Evolutionary conservation across 2,888 invertebrate genomes (phyloP).

Genomic region (Notocelia uddmanniana): DNA sequence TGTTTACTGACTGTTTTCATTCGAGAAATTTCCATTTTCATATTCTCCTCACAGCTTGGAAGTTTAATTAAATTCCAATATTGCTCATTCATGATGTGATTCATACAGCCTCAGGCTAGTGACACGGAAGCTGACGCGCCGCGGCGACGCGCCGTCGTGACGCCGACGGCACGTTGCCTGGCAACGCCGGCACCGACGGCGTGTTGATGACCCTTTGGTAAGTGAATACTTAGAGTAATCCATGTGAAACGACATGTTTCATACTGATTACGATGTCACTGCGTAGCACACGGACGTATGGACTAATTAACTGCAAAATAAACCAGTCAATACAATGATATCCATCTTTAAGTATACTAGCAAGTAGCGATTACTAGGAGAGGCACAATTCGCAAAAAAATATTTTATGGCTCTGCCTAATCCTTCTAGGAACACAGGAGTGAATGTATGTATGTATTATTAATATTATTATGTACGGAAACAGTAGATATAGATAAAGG

Average conservation of each 20-base stretch:
- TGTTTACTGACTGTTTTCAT: not conserved
- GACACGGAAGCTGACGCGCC: constrained; percentile 45
- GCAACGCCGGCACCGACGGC: constrained; percentile 42
- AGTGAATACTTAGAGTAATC: not conserved
- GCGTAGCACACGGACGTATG: not conserved
- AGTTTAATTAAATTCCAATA: constrained; percentile 29
- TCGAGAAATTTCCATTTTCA: not conserved
- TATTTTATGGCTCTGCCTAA: too few relatives aligned
- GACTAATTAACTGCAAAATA: too few relatives aligned
- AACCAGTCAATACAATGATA: too few relatives aligned
- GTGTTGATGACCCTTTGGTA: constrained; percentile 46
- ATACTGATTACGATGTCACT: not conserved
- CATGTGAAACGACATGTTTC: not conserved
- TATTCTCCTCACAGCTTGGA: constrained; percentile 3
- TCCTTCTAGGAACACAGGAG: too few relatives aligned
- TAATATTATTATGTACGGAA: too few relatives aligned
- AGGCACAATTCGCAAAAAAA: too few relatives aligned
- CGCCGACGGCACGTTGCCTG: constrained; percentile 47
- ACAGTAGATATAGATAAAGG: too few relatives aligned
- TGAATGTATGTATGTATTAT: too few relatives aligned
- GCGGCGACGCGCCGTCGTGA: constrained; percentile 43
- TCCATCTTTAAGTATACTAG: too few relatives aligned
- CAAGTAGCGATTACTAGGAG: too few relatives aligned
- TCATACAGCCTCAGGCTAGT: constrained; percentile 34
- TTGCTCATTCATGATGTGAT: constrained; percentile 28